A percentile compares a stretch with the other conserved stretches of the same genome.
These are phyloP conservation scores for Rhyacophila brunnea DNA, from an alignment of 1,140 invertebrate species.

Conservation along the genomic window DNA sequence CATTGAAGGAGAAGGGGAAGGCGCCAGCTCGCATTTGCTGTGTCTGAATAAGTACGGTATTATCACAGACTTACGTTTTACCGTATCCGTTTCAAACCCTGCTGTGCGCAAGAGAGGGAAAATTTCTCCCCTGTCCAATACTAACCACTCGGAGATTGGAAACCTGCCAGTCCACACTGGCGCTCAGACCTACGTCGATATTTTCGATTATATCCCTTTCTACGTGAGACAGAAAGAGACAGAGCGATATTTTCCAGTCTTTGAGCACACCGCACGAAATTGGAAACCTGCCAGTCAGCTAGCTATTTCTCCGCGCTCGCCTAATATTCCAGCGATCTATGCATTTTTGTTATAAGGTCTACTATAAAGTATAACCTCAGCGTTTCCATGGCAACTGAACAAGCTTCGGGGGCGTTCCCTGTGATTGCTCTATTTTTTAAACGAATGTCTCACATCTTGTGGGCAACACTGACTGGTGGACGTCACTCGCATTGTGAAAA, in stretches of 20 bases:
- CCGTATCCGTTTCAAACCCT: too few species aligned
- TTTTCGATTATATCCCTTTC: conserved; percentile 2
- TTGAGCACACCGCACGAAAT: conserved; percentile 18
- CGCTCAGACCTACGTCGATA: conserved; percentile 6
- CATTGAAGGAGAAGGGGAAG: conserved; percentile 24
- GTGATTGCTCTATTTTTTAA: conserved; percentile 19
- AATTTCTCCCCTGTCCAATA: too few species aligned
- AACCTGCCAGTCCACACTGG: conserved; percentile 16
- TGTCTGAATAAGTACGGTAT: conserved; percentile 19
- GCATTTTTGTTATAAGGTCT: conserved; percentile 27
- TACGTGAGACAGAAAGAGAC: conserved; percentile 12
- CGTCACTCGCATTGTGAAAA: neutral
- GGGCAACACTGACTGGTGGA: neutral
- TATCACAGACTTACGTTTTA: conserved; percentile 9
- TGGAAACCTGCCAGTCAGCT: conserved; percentile 36
- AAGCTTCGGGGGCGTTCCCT: conserved; percentile 28
- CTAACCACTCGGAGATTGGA: conserved; percentile 4
- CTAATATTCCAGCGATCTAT: conserved; percentile 29
- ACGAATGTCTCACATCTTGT: neutral
- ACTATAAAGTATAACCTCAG: conserved; percentile 23
- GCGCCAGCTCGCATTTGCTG: conserved; percentile 30
- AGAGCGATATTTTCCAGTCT: neutral
- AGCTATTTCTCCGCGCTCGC: conserved; percentile 29
- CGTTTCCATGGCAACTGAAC: conserved; percentile 22
- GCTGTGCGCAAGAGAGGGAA: too few species aligned